A percentile compares a stretch with the other conserved stretches of the same genome.
Evolutionary conservation across 2,113 vertebrate species (phyloP).

Genomic region (Probosciger aterrimus): DNA sequence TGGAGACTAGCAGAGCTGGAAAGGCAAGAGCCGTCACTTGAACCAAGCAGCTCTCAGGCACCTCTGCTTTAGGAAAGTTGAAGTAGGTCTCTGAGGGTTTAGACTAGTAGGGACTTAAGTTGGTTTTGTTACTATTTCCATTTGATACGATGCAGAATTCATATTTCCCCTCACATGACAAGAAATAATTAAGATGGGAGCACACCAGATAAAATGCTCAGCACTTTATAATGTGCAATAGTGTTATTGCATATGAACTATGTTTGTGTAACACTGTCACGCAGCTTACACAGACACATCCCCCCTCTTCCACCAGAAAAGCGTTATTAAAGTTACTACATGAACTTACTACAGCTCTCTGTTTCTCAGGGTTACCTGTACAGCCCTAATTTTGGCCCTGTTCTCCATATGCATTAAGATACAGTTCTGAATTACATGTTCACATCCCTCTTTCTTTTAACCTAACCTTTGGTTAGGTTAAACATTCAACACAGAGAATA

Average conservation of each 20-base stretch:
- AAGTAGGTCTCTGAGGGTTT: not conserved
- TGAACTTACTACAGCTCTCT: not conserved
- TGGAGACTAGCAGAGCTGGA: not conserved
- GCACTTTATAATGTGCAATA: not conserved
- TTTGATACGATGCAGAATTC: not conserved
- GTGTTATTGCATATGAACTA: not conserved
- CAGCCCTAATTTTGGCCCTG: not conserved
- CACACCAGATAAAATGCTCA: not conserved
- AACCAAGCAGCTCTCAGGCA: accelerated
- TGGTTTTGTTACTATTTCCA: not conserved
- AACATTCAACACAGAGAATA: not conserved
- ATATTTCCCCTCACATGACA: not conserved
- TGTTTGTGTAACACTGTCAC: not conserved
- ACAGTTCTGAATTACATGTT: not conserved
- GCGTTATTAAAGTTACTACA: not conserved
- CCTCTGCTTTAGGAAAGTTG: not conserved
- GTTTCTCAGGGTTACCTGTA: not conserved
- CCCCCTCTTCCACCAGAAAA: not conserved
- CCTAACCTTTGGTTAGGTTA: not conserved
- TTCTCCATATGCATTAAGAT: not conserved
- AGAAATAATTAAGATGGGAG: not conserved
- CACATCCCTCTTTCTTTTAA: not conserved
- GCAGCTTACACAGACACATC: not conserved
- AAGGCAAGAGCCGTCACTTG: not conserved
- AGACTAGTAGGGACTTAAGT: not conserved